Conservation (phyloP, 1,140 invertebrate species). For the Drosophila willistoni region DNA sequence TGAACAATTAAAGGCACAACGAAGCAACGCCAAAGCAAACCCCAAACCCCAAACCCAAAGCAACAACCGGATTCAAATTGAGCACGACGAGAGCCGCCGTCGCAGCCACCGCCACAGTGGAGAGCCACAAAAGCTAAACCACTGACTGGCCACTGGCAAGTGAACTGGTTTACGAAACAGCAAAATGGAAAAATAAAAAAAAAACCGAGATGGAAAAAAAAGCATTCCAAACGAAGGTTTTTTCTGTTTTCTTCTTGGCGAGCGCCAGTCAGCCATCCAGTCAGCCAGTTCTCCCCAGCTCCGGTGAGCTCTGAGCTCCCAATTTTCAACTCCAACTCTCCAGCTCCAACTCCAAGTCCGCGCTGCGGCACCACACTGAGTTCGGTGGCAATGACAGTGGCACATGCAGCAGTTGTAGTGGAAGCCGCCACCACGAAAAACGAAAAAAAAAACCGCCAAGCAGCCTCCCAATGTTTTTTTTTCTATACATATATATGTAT, state of each 20-base stretch:
- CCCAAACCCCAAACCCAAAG: conserved; percentile 41
- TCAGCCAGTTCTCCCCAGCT: conserved; percentile 27
- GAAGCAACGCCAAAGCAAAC: conserved; percentile 47
- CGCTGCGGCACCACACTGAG: conserved; percentile 82
- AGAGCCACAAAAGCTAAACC: conserved; percentile 38
- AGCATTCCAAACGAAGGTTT: conserved; percentile 74
- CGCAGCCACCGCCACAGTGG: conserved; percentile 14
- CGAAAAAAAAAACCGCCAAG: conserved; percentile 67
- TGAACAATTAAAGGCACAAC: conserved; percentile 72
- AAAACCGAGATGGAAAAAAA: conserved; percentile 43
- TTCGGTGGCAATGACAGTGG: conserved; percentile 83
- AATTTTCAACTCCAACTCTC: conserved; percentile 7
- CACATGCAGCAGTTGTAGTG: conserved; percentile 83
- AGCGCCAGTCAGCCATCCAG: conserved; percentile 21
- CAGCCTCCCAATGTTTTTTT: conserved; percentile 64
- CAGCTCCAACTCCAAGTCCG: not conserved
- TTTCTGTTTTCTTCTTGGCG: conserved; percentile 39
- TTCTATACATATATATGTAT: conserved; percentile 14
- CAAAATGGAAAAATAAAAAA: conserved; percentile 45
- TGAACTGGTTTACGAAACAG: conserved; percentile 76
- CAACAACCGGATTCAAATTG: conserved; percentile 77
- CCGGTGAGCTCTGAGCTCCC: conserved; percentile 11
- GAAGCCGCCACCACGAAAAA: conserved; percentile 69
- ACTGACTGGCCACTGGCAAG: conserved; percentile 78
- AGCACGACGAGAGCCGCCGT: conserved; percentile 49